Evolutionary conservation across 2,797 vertebrate species (phyloP), one percentile per base, ranked within the genome.

Genomic region (Pangasius larnaudii): DNA sequence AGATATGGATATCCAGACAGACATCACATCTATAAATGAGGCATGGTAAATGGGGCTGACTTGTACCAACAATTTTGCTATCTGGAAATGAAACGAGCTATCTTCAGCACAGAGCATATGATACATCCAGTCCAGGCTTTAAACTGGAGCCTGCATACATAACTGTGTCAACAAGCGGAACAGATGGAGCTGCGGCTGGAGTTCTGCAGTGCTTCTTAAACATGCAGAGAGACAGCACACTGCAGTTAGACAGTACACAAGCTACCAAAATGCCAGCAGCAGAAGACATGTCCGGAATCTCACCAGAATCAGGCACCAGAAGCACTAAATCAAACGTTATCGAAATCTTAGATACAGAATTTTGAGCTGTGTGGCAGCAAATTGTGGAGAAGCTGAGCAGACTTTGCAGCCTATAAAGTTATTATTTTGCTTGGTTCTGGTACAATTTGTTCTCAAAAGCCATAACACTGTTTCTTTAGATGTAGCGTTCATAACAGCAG

Each of bases 141-240:
- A 46, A 88, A 78, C 24, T 24, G 24, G 58, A 84, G 53, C 42
- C 11, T 82, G 56, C 18, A 33, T 65, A 75, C 18, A 42, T 74
- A 82, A 24, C 67, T 24, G 36, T 49, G 42, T 63, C 67, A 58
- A 61, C 56, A 56, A 67, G 58, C 27, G 63, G 85, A 85, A 58
- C 56, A 79, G 84, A 84, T 30, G 65, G 53, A 81, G 30, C 65
- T 83, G 36, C 30, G 53, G 63, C 75, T 82, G 36, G 63, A 51
- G 30, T 33, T 59, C 87, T 90, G 89, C 84, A 90, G 84, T 88
- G 85, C 79, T 61, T 61, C 84, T 84, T 58, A 86, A 86, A 86
- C 71, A 86, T 46, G 78, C 69, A 88, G 79, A 61, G 86, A 88
- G 84, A 71, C 36, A 83, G 78, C 77, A 81, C 84, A 82, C 77